Evolutionary conservation across 2,888 invertebrate genomes (phyloP).

Genomic region (Meiosimyza decipiens): DNA sequence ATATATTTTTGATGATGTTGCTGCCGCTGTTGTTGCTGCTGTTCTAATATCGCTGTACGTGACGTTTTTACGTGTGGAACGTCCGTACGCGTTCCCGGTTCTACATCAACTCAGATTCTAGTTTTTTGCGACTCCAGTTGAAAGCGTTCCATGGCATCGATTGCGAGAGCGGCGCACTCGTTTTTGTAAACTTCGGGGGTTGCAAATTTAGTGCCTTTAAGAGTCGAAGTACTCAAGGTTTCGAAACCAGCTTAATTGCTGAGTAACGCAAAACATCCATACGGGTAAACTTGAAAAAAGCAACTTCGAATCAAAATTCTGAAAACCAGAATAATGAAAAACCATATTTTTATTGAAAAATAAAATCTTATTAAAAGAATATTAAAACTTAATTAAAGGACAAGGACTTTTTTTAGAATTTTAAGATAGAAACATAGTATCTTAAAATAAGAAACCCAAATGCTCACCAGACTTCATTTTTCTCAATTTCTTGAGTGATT

Average conservation of each 20-base stretch:
- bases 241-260: neutral
- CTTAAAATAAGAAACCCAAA: no score
- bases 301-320: neutral
- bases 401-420: no score
- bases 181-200: neutral
- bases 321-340: neutral
- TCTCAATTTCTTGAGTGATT: no score
- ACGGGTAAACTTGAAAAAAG: no score
- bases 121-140: constrained; percentile 40
- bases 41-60: constrained; percentile 10
- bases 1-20: constrained; percentile 19
- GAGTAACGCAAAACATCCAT: neutral
- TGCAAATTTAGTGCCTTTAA: constrained; percentile 4
- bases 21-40: constrained; percentile 22
- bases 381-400: no score
- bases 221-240: neutral
- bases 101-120: constrained; percentile 52
- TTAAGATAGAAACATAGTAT: no score
- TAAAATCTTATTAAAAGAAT: no score
- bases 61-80: constrained; percentile 44
- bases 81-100: constrained; percentile 53
- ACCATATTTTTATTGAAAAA: neutral
- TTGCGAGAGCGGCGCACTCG: constrained; percentile 38
- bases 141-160: constrained; percentile 31
- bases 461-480: no score